These are phyloP conservation scores for Engystomops pustulosus DNA, from an alignment of 2,113 vertebrate genomes.

Conservation along the genomic window DNA sequence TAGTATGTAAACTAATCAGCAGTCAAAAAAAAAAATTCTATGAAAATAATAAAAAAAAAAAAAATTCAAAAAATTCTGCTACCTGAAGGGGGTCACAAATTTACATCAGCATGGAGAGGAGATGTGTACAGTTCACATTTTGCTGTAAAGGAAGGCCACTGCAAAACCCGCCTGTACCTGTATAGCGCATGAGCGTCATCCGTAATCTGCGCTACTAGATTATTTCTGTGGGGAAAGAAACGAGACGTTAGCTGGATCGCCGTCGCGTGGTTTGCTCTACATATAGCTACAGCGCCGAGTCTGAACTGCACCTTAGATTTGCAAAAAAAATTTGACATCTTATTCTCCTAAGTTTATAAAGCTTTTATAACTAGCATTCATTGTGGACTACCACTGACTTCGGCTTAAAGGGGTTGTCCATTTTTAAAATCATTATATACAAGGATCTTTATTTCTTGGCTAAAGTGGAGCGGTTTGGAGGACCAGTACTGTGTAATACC, in stretches of 20 bases:
- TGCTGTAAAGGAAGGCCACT: conserved; percentile 21
- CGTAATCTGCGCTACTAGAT: neutral
- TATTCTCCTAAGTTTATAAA: neutral
- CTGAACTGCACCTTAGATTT: neutral
- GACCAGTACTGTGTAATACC: too few species aligned
- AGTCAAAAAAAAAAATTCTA: neutral
- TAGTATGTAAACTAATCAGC: neutral
- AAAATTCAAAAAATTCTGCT: neutral
- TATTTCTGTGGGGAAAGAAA: neutral
- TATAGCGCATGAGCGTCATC: neutral
- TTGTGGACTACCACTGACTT: neutral
- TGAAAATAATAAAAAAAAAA: neutral
- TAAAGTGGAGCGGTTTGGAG: neutral
- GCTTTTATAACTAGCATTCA: too few species aligned
- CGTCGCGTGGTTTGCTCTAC: neutral
- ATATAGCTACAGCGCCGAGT: neutral
- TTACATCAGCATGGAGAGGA: neutral
- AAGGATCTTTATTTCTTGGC: neutral
- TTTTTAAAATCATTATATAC: neutral
- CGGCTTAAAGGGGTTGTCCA: neutral
- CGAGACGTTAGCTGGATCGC: neutral
- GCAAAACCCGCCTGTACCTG: conserved; percentile 5
- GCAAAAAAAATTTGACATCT: neutral
- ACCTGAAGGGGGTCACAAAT: neutral
- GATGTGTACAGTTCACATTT: conserved; percentile 19